These are phyloP conservation scores for Passer montanus DNA, from an alignment of 2,113 vertebrate species.

Conservation along the genomic window DNA sequence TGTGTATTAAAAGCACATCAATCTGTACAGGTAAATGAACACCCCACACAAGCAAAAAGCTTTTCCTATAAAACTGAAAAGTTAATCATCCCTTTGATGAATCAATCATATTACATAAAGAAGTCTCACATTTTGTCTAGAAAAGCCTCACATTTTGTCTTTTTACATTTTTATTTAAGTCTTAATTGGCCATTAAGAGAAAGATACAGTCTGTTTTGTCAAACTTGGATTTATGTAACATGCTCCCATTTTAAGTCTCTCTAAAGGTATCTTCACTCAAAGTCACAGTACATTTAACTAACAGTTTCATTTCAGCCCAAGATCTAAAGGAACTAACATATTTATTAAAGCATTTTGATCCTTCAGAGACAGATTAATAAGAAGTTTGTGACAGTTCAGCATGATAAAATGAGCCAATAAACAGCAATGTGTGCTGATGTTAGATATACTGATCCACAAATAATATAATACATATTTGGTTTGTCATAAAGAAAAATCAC, in stretches of 20 bases:
- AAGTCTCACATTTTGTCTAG: background rate
- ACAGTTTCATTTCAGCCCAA: constrained; percentile 48
- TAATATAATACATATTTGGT: constrained; percentile 13
- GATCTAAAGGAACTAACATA: constrained; percentile 51
- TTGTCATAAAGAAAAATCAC: constrained; percentile 65
- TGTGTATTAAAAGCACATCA: background rate
- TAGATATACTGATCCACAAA: constrained; percentile 38
- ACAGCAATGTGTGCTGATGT: constrained; percentile 29
- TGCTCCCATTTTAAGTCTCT: background rate
- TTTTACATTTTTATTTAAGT: background rate
- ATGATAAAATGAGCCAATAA: constrained; percentile 75
- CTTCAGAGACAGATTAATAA: constrained; percentile 75
- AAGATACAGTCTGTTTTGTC: background rate
- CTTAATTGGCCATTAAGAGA: constrained; percentile 35
- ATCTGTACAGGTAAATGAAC: background rate
- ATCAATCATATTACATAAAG: background rate
- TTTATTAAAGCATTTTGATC: constrained; percentile 74
- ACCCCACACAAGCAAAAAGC: background rate
- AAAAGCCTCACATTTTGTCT: background rate
- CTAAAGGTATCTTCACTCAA: constrained; percentile 33
- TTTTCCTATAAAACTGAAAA: background rate
- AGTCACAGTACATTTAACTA: constrained; percentile 55
- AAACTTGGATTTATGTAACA: background rate
- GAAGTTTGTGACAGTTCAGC: constrained; percentile 61
- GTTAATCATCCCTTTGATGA: background rate